phyloP scores from a whole-genome alignment of 1,140 invertebrate genomes.

The Musca domestica region DNA sequence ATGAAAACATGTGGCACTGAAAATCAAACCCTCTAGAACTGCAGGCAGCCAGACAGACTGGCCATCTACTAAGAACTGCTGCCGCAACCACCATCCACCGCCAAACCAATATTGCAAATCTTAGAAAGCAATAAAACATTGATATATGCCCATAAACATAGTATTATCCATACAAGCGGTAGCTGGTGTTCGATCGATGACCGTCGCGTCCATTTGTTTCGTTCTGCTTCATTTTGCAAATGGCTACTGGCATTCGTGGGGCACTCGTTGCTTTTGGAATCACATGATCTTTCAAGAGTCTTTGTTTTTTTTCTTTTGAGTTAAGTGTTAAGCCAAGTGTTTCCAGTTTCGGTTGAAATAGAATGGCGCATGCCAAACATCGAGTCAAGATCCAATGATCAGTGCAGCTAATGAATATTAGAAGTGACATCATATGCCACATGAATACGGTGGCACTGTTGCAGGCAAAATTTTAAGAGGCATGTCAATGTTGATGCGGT shows the following conservation, averaged over 20 bases:
- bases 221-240: too few species aligned
- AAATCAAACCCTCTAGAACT: too few species aligned
- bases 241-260: too few species aligned
- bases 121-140: neutral
- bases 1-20: too few species aligned
- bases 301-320: neutral
- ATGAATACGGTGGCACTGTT: too few species aligned
- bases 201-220: too few species aligned
- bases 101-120: neutral
- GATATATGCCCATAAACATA: neutral
- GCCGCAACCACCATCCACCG: neutral
- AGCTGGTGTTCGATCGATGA: neutral
- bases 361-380: conserved; percentile 16
- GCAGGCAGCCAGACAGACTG: too few species aligned
- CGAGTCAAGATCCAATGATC: neutral
- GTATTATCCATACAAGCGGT: neutral
- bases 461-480: too few species aligned
- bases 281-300: too few species aligned
- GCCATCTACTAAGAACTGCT: neutral
- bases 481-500: too few species aligned
- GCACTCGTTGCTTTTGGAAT: too few species aligned
- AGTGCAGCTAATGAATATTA: neutral
- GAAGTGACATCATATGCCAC: conserved; percentile 9
- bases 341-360: neutral
- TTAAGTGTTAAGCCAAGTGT: conserved; percentile 17